phyloP scores from a whole-genome alignment of 2,888 invertebrate genomes.

The Xanthorhoe designata region DNA sequence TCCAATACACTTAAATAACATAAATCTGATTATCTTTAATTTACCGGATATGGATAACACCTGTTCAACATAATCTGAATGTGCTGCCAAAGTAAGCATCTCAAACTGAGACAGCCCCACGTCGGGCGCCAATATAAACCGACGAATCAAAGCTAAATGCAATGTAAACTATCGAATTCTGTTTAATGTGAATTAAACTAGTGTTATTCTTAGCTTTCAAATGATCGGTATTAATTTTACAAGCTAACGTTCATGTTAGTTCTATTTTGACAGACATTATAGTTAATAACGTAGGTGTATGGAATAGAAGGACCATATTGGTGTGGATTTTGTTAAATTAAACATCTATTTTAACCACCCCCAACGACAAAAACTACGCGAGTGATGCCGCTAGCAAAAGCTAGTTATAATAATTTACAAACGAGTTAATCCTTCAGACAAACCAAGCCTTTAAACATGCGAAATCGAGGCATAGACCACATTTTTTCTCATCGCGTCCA shows the following conservation, averaged over 20 bases:
- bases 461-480: slow-evolving; percentile 18
- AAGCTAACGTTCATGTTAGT: background rate
- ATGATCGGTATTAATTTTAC: slow-evolving; percentile 1
- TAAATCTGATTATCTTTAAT: background rate
- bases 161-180: slow-evolving; percentile 11
- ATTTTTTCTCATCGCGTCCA: slow-evolving; percentile 25
- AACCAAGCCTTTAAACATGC: slow-evolving; percentile 11
- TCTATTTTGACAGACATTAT: background rate
- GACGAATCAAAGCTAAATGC: background rate
- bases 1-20: background rate
- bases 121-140: slow-evolving; percentile 21
- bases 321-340: no score
- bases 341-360: no score
- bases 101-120: background rate
- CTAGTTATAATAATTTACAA: background rate
- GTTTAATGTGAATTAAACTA: slow-evolving; percentile 13
- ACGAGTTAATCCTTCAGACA: background rate
- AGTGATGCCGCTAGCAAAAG: no score
- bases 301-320: no score
- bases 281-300: no score
- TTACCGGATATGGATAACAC: background rate
- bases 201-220: slow-evolving; percentile 5
- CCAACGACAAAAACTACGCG: no score
- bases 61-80: background rate
- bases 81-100: background rate